These are phyloP conservation scores for Eubasilissa splendida DNA, from an alignment of 2,888 invertebrate genomes.

Conservation along the genomic window DNA sequence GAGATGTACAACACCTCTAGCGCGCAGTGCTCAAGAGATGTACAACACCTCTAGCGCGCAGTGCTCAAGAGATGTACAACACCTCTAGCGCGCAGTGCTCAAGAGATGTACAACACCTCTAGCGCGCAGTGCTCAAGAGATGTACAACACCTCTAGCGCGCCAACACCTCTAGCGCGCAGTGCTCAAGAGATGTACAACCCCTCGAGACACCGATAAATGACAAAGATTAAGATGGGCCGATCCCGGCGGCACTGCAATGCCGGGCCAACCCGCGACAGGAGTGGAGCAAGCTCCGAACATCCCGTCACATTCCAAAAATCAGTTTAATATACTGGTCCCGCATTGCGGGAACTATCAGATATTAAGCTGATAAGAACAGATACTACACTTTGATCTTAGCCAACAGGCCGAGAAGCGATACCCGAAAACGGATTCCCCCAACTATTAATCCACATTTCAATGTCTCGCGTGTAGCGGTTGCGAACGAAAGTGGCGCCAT, in stretches of 20 bases:
- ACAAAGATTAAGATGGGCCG: slow-evolving; percentile 50
- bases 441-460: neutral
- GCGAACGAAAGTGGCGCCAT: slow-evolving; percentile 17
- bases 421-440: slow-evolving; percentile 30
- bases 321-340: slow-evolving; percentile 74
- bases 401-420: slow-evolving; percentile 73
- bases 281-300: slow-evolving; percentile 78
- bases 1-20: no score
- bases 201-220: no score
- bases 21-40: no score
- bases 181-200: no score
- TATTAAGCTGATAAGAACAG: slow-evolving; percentile 59
- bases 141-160: no score
- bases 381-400: slow-evolving; percentile 63
- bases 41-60: no score
- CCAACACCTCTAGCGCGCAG: no score
- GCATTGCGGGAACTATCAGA: slow-evolving; percentile 44
- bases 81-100: no score
- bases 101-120: no score
- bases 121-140: no score
- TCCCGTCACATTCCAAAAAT: slow-evolving; percentile 72
- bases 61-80: no score
- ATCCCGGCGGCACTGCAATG: slow-evolving; percentile 79
- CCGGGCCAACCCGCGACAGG: slow-evolving; percentile 79
- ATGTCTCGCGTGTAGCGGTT: neutral